These are phyloP conservation scores for Cryptoprocta ferox DNA, from an alignment of 2,797 vertebrate species.

Conservation along the genomic window DNA sequence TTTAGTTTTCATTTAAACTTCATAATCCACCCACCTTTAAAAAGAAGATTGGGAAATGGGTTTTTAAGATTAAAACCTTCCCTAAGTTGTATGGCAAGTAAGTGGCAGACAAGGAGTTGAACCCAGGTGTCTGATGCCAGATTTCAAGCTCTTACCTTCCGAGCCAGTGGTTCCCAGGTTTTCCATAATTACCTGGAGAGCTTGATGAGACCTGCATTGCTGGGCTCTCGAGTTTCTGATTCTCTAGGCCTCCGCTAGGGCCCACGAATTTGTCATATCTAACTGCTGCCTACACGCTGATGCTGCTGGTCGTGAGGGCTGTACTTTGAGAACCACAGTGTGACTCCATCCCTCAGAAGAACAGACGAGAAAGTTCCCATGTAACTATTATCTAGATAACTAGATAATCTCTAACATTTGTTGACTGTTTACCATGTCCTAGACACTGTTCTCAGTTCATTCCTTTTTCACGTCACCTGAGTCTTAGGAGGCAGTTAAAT, in stretches of 20 bases:
- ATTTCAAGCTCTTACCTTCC: background rate
- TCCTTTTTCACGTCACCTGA: background rate
- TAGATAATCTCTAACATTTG: background rate
- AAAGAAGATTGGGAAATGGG: background rate
- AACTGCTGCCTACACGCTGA: background rate
- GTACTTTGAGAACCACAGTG: background rate
- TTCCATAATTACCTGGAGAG: background rate
- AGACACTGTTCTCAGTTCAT: background rate
- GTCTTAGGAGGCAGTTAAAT: background rate
- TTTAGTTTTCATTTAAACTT: background rate
- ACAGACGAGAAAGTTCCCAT: background rate
- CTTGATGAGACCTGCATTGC: too few species aligned
- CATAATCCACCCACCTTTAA: background rate
- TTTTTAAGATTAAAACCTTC: background rate
- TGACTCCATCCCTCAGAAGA: background rate
- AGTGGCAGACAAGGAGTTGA: background rate
- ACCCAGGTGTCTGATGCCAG: background rate
- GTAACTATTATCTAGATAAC: too few species aligned
- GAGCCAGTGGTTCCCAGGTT: background rate
- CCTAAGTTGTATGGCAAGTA: background rate
- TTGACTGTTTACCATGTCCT: background rate
- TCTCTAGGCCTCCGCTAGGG: background rate
- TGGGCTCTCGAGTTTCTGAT: background rate
- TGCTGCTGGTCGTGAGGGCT: background rate
- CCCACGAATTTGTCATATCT: background rate